These are phyloP conservation scores for Allolobophora icterica DNA, from an alignment of 2,888 invertebrate species.

Conservation along the genomic window DNA sequence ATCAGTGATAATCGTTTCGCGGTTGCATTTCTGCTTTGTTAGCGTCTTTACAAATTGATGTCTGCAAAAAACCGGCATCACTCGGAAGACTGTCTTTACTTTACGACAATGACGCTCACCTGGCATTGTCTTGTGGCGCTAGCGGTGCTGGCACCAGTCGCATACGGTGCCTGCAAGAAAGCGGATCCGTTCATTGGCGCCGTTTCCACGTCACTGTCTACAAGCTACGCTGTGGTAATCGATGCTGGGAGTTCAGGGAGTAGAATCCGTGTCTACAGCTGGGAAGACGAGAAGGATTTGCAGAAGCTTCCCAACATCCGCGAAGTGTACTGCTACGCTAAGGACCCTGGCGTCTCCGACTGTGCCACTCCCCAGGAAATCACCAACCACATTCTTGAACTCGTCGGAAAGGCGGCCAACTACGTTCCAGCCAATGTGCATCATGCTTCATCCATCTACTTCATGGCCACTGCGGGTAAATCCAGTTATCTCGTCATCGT, in stretches of 20 bases:
- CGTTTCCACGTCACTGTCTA: neutral
- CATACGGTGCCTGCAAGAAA: neutral
- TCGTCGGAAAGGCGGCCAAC: slow-evolving; percentile 28
- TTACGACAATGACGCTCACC: neutral
- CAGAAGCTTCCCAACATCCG: slow-evolving; percentile 35
- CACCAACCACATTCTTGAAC: slow-evolving; percentile 1
- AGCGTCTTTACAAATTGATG: neutral
- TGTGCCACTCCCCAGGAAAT: slow-evolving; percentile 25
- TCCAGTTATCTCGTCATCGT: neutral
- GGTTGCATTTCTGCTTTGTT: neutral
- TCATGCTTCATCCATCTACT: slow-evolving; percentile 34
- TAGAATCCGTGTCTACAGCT: slow-evolving; percentile 66
- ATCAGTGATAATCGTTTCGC: neutral
- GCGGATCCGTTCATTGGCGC: neutral
- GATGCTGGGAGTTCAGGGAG: slow-evolving; percentile 69
- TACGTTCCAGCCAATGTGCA: slow-evolving; percentile 30
- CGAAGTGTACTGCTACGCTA: slow-evolving; percentile 50
- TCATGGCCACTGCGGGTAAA: slow-evolving; percentile 44
- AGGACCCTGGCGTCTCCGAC: slow-evolving; percentile 36
- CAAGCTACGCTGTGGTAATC: slow-evolving; percentile 63
- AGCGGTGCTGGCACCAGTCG: neutral
- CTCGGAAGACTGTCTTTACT: neutral
- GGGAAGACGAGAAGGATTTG: slow-evolving; percentile 50
- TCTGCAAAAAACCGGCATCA: neutral
- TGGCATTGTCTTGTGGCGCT: neutral